Base-by-base conservation (phyloP, 2,797 vertebrate genomes). In the Siniperca undulata region DNA sequence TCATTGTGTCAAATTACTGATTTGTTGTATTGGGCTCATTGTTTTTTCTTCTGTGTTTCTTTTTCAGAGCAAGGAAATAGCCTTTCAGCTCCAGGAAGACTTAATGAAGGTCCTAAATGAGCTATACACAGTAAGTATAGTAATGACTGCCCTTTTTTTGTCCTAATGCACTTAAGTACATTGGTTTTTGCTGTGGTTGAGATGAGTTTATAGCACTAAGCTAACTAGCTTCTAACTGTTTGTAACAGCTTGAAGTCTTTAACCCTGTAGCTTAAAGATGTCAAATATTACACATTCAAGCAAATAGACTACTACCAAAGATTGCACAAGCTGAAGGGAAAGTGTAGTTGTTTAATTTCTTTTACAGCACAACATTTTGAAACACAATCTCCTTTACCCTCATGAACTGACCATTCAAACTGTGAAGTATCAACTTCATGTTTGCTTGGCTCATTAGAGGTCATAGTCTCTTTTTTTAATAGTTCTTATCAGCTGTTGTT, bases 61-160 rank as follows among this genome's bases (percentile, higher is more conserved):
- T 83, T 95, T 97, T 87, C 95, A 99, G 99, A 99, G 98, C 95
- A 99, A 99, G 95, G 99, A 99, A 94, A 99, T 99, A 88, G 97
- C 98, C 16, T 99, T 99, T 94, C 98, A 99, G 88, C 97, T 99
- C 81, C 98, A 99, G 88, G 99, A 99, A 93, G 99, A 99, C 95
- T 96, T 99, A 93, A 99, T 99, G 98, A 99, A 98, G 96, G 97
- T 99, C 91, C 97, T 99, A 82, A 99, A 99, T 22, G 99, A 99
- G 94, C 97, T 99, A 56, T 99, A 99, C 94, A 99, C 99, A 82
- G 99, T 99, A 96, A 99, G 98, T 95, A 30, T 30, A 93, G 27
- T 73, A 38, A 75, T 64, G 67, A 42, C 55, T 70, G 19, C 30
- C 10, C 17, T 34, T 61, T 66, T 36, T 22, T 46, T 19, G 46